Percentiles rank a stretch among this genome's conserved stretches.
Conservation (phyloP, 2,888 invertebrate genomes). For the Tachina grossa region DNA sequence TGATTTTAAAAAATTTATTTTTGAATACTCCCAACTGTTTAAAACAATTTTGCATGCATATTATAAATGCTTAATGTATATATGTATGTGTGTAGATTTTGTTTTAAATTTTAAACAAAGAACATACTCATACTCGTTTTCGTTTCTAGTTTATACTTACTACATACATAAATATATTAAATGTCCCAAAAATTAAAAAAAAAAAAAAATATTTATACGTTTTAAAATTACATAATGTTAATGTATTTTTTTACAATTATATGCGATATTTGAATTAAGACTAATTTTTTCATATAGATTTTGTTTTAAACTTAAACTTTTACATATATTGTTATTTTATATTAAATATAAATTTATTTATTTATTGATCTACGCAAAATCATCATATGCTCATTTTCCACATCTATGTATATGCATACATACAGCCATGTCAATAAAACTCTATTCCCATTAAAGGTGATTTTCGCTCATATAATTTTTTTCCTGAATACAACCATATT, state of each 20-base stretch:
- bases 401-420: not conserved
- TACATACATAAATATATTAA: not conserved
- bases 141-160: not conserved
- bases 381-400: not conserved
- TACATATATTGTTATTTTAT: constrained; percentile 3
- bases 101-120: not conserved
- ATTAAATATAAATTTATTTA: constrained; percentile 10
- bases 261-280: constrained; percentile 3
- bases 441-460: not conserved
- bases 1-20: not conserved
- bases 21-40: not conserved
- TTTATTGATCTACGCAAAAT: constrained; percentile 1
- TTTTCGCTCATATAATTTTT: too few species aligned
- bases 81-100: not conserved
- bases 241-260: constrained; percentile 1
- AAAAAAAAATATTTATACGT: not conserved
- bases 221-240: constrained; percentile 20
- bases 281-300: not conserved
- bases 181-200: not conserved
- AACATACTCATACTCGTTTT: not conserved
- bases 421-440: not conserved
- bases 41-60: not conserved
- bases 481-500: too few species aligned
- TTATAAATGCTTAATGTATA: not conserved
- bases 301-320: not conserved